phyloP scores from a whole-genome alignment of 2,797 vertebrate species.

The Scarus forsteni region DNA sequence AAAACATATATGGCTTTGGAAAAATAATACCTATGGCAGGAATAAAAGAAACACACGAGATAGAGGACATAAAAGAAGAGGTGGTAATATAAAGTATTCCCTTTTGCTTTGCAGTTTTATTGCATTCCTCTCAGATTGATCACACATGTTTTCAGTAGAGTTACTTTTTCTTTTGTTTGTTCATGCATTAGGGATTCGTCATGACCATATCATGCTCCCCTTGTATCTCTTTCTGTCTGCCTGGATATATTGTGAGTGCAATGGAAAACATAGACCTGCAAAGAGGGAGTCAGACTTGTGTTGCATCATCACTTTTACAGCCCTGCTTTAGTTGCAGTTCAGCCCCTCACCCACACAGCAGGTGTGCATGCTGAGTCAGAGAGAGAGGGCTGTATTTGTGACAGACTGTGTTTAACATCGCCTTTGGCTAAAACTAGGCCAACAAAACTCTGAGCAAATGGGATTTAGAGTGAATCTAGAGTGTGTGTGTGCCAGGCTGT shows the following conservation, averaged over 20 bases:
- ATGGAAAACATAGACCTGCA: constrained; percentile 43
- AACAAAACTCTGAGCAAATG: constrained; percentile 35
- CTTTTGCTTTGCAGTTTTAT: no score
- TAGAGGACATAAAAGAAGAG: no score
- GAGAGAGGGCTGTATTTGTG: constrained; percentile 19
- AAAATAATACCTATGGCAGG: no score
- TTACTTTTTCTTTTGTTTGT: constrained; percentile 16
- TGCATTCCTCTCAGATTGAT: no score
- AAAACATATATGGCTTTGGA: no score
- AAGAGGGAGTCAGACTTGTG: constrained; percentile 47
- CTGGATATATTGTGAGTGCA: constrained; percentile 25
- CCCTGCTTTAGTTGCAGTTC: constrained; percentile 39
- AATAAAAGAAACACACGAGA: no score
- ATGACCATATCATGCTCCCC: constrained; percentile 1
- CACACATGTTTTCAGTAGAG: no score
- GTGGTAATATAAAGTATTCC: no score
- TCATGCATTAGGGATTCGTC: neutral
- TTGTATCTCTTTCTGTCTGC: constrained; percentile 15
- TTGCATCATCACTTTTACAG: constrained; percentile 69
- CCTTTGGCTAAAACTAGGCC: constrained; percentile 39
- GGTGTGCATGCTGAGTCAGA: constrained; percentile 72
- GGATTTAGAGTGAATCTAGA: constrained; percentile 14
- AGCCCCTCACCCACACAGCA: constrained; percentile 66
- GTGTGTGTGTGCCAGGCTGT: neutral
- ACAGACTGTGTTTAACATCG: constrained; percentile 42